A percentile compares a stretch with the other conserved stretches of the same genome.
Evolutionary conservation across 2,797 vertebrate genomes (phyloP).

Genomic region (Delichon dasypus): DNA sequence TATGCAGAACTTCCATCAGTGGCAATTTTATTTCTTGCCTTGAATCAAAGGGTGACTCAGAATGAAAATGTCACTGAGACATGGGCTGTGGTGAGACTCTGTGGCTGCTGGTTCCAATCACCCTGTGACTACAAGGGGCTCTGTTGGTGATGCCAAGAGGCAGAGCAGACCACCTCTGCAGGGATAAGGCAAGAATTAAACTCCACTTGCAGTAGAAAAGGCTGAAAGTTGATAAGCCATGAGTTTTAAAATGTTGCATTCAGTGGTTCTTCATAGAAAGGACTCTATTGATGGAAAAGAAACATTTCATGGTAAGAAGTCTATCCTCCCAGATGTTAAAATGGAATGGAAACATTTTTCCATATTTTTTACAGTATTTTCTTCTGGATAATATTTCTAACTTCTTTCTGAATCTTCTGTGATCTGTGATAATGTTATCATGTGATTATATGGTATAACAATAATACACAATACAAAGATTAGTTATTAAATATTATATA

Average conservation of each 20-base stretch:
- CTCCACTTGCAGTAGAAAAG: neutral
- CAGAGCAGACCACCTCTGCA: neutral
- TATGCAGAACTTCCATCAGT: neutral
- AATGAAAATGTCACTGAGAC: constrained; percentile 17
- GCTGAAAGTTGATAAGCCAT: neutral
- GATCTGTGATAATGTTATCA: neutral
- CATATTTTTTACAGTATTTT: neutral
- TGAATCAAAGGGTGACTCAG: constrained; percentile 26
- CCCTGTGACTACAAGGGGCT: neutral
- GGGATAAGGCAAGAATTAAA: neutral
- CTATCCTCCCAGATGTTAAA: neutral
- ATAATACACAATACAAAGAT: neutral
- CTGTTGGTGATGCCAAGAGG: neutral
- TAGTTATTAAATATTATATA: neutral
- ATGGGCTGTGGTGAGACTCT: neutral
- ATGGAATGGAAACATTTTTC: neutral
- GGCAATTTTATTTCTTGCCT: neutral
- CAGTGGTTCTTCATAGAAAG: neutral
- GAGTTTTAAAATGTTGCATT: neutral
- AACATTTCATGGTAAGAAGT: neutral
- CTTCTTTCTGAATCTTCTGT: neutral
- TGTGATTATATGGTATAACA: neutral
- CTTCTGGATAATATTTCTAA: neutral
- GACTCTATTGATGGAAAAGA: neutral
- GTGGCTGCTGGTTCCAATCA: neutral